Evolutionary conservation across 2,888 invertebrate genomes (phyloP).

Genomic region (Heteromyza rotundicornis): DNA sequence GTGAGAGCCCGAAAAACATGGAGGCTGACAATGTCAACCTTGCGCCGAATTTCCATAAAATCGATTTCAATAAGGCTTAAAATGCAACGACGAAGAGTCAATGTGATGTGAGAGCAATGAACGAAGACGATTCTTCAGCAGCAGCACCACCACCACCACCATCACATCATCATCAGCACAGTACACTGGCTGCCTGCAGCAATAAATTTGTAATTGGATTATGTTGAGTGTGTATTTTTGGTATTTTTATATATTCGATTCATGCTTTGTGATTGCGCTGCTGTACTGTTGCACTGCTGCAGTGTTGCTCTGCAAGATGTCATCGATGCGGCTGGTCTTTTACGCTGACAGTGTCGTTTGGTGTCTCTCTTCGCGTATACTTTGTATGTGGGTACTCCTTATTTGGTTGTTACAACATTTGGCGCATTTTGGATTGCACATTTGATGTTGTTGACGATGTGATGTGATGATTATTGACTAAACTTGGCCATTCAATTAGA

Average conservation of each 20-base stretch:
- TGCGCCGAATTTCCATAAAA: constrained; percentile 8
- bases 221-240: neutral
- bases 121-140: too few species aligned
- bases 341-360: neutral
- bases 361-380: neutral
- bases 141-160: too few species aligned
- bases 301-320: neutral
- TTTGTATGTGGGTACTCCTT: too few species aligned
- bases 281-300: neutral
- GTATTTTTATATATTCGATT: too few species aligned
- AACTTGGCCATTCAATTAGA: too few species aligned
- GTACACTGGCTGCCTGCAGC: too few species aligned
- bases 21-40: constrained; percentile 1
- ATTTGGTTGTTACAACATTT: neutral
- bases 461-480: neutral
- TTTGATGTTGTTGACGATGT: too few species aligned
- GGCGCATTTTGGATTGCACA: too few species aligned
- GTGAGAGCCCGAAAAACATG: too few species aligned
- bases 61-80: constrained; percentile 2
- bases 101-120: too few species aligned
- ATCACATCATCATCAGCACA: too few species aligned
- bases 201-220: neutral
- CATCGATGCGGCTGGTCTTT: neutral
- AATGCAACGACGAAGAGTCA: neutral
- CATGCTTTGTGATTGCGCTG: neutral